Conservation (phyloP, 2,797 vertebrate species). For the Sebastes hubbsi region DNA sequence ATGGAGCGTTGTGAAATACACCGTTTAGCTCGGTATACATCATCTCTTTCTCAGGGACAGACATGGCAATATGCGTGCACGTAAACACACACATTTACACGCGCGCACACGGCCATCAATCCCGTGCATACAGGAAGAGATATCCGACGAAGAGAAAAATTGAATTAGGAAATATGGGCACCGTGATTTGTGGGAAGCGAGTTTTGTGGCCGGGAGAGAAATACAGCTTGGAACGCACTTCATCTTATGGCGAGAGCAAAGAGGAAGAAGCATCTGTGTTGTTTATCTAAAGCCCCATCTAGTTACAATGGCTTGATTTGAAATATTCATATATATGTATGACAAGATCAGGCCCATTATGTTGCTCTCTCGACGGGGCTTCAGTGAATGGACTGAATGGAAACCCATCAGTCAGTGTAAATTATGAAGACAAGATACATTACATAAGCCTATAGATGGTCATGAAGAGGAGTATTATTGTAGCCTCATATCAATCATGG, state of each 20-base stretch:
- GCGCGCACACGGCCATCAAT: slow-evolving; percentile 68
- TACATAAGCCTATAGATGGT: slow-evolving; percentile 77
- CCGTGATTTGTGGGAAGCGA: slow-evolving; percentile 71
- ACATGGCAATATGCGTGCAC: slow-evolving; percentile 42
- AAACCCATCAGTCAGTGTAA: slow-evolving; percentile 75
- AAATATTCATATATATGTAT: slow-evolving; percentile 82
- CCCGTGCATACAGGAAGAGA: slow-evolving; percentile 74
- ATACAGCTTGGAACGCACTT: slow-evolving; percentile 67
- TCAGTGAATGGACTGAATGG: slow-evolving; percentile 69
- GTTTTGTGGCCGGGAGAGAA: slow-evolving; percentile 70
- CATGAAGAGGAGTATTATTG: slow-evolving; percentile 74
- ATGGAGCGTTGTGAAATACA: slow-evolving; percentile 74
- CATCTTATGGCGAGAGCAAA: slow-evolving; percentile 65
- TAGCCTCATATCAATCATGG: slow-evolving; percentile 69
- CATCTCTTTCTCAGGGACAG: slow-evolving; percentile 75
- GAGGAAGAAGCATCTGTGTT: slow-evolving; percentile 73
- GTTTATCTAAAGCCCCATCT: slow-evolving; percentile 74
- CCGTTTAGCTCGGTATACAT: slow-evolving; percentile 74
- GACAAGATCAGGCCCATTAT: slow-evolving; percentile 80
- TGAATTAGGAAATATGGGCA: slow-evolving; percentile 78
- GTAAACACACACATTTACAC: slow-evolving; percentile 55
- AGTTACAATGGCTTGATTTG: slow-evolving; percentile 75
- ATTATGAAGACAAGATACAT: slow-evolving; percentile 78
- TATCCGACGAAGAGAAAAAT: slow-evolving; percentile 73
- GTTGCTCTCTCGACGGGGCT: slow-evolving; percentile 65